Conservation (phyloP, 2,113 vertebrate genomes). For the Plestiodon gilberti region DNA sequence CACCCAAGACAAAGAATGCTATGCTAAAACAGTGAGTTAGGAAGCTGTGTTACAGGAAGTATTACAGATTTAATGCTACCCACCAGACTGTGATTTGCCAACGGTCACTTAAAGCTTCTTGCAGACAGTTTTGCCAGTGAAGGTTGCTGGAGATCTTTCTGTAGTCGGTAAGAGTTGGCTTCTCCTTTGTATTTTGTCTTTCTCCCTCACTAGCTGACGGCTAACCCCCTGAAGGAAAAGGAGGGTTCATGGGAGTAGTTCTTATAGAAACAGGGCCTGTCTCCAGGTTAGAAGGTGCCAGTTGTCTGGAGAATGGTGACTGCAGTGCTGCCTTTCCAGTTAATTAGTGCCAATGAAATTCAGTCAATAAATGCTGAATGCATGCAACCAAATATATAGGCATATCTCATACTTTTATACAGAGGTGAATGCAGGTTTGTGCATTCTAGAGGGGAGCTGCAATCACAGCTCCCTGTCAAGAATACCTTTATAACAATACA, state of each 20-base stretch:
- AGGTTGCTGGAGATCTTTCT: neutral
- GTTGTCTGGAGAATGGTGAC: neutral
- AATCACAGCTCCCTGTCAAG: neutral
- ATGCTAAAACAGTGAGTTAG: too few species aligned
- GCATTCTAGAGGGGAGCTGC: neutral
- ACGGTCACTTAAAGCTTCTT: neutral
- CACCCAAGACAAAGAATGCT: too few species aligned
- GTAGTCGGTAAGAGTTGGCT: too few species aligned
- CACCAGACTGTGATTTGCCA: neutral
- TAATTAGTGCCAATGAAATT: neutral
- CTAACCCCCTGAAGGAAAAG: neutral
- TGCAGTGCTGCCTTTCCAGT: neutral
- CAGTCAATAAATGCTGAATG: neutral
- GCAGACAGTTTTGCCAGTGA: neutral
- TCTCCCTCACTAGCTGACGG: neutral
- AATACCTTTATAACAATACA: too few species aligned
- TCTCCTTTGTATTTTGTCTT: neutral
- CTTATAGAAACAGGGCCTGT: neutral
- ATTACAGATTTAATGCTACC: neutral
- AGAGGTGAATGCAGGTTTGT: neutral
- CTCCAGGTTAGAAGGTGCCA: neutral
- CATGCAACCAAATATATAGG: neutral
- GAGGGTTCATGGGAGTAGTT: neutral
- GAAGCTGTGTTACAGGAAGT: too few species aligned
- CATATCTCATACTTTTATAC: neutral